These are phyloP conservation scores for Coregonus suidteri DNA, from an alignment of 2,797 vertebrate species.

Conservation along the genomic window DNA sequence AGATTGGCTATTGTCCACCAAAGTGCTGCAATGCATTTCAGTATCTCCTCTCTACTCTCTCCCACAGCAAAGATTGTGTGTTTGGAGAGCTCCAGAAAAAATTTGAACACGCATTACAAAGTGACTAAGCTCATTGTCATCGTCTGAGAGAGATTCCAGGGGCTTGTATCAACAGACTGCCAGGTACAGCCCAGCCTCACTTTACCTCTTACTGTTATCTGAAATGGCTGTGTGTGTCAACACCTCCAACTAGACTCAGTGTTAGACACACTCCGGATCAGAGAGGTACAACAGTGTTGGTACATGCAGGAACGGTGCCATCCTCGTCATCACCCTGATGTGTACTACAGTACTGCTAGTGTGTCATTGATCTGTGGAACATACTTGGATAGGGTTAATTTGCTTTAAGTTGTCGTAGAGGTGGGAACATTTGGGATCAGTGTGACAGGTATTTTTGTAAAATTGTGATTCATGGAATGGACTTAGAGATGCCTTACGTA, in stretches of 20 bases:
- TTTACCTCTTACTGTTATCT: constrained; percentile 56
- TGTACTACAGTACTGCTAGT: not conserved
- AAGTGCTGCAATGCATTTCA: not conserved
- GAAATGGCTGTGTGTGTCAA: constrained; percentile 66
- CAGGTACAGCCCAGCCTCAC: constrained; percentile 22
- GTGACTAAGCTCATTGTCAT: constrained; percentile 71
- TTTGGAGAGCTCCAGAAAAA: constrained; percentile 45
- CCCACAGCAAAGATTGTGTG: constrained; percentile 19
- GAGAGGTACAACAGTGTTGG: constrained; percentile 40
- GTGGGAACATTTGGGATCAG: not conserved
- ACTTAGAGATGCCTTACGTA: not conserved
- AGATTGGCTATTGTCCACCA: not conserved
- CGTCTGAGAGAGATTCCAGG: constrained; percentile 55
- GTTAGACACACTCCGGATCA: constrained; percentile 4
- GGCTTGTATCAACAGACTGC: constrained; percentile 66
- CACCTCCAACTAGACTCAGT: constrained; percentile 49
- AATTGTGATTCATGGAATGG: not conserved
- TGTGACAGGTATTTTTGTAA: not conserved
- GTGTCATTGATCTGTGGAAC: not conserved
- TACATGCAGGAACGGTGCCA: constrained; percentile 47
- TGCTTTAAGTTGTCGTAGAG: not conserved
- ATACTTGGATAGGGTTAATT: not conserved
- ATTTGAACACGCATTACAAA: constrained; percentile 59
- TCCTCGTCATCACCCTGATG: constrained; percentile 32
- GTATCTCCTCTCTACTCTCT: not conserved